These are phyloP conservation scores for Mandrillus leucophaeus DNA, from an alignment of 2,113 vertebrate genomes.

Conservation along the genomic window DNA sequence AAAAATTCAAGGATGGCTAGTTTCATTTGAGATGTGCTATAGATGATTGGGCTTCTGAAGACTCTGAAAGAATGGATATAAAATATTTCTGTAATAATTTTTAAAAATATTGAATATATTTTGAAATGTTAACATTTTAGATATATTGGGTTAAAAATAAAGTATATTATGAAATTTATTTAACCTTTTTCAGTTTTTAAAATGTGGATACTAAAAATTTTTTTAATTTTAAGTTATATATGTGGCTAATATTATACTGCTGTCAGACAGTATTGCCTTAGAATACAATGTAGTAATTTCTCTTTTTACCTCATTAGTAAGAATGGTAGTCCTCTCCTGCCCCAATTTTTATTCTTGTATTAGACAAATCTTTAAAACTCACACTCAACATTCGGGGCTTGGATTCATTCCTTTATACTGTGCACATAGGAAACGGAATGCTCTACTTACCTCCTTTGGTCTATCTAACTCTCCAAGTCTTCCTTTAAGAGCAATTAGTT, in stretches of 20 bases:
- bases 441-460: neutral
- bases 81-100: neutral
- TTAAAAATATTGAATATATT: neutral
- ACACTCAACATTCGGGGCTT: neutral
- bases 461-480: neutral
- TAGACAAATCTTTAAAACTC: neutral
- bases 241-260: neutral
- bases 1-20: neutral
- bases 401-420: neutral
- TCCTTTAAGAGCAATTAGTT: neutral
- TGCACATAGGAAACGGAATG: neutral
- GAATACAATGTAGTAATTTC: neutral
- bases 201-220: neutral
- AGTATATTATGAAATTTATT: neutral
- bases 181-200: neutral
- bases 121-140: neutral
- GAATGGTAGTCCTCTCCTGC: neutral
- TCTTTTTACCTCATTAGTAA: neutral
- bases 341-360: neutral
- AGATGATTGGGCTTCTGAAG: neutral
- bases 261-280: neutral
- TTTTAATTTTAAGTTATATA: neutral
- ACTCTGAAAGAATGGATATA: neutral
- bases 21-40: neutral
- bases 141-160: neutral